Base-by-base conservation (phyloP, 30 jellyfish, hydroid and myxozoan genomes). In the Hydractinia symbiolongicarpus region DNA sequence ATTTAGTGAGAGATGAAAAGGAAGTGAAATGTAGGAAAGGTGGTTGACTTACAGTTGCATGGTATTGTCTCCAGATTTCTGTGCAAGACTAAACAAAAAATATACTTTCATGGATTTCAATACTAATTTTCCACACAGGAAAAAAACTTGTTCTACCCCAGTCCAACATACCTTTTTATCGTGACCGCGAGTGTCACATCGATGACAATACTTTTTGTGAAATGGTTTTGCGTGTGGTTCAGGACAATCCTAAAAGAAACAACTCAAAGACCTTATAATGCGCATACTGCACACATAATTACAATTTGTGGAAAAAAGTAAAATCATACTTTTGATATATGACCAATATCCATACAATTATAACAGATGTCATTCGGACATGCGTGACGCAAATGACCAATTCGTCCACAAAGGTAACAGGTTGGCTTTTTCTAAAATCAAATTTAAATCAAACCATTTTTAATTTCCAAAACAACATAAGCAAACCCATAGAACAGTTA, bases 301-400 rank as follows among this genome's bases (percentile, higher is more conserved):
- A 4, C 2, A 7, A 7, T 64, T 6, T 64, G n/a, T 7, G 55
- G 55, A 4, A 5, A 17, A 58, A 6, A 19, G 6, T 13, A 69
- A 69, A 70, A 9, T 17, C 9, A 61, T 69, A 89, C 96, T 91
- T 79, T 84, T 54, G 95, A 80, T 70, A 89, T 76, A 72, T 89
- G 96, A 9, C 96, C 96, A 70, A 82, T 54, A 69, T 89, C 88
- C 52, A 50, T 61, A 62, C 96, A 89, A 40, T 89, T 89, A 50
- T 83, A 89, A 73, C 95, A 83, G 52, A 89, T 54, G 53, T 84
- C 91, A 67, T 84, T 89, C 17, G 89, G 90, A 53, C 96, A 89
- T 64, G 55, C 62, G 54, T 86, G 44, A 4, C 95, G 83, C 6
- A 44, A 14, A 67, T 89, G 96, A 54, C 85, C 88, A 53, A 60